A percentile compares a stretch with the other conserved stretches of the same genome.
Evolutionary conservation across 1,140 invertebrate genomes (phyloP).

Genomic region (Orius insidiosus): DNA sequence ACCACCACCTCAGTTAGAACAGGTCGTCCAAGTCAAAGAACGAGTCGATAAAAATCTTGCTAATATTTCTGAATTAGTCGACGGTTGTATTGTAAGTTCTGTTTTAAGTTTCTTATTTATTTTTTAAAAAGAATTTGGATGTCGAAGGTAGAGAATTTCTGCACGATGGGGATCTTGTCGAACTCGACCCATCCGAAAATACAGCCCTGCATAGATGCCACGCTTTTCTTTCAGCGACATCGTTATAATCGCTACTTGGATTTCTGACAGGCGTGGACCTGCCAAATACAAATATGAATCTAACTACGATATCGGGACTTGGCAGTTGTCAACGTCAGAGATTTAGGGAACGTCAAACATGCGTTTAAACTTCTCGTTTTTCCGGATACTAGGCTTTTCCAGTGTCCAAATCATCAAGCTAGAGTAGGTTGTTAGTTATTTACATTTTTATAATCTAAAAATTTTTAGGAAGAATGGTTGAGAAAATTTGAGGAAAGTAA

Average conservation of each 20-base stretch:
- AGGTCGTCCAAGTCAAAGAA: too few relatives aligned
- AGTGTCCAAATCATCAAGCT: slow-evolving; percentile 65
- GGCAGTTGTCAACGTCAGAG: slow-evolving; percentile 88
- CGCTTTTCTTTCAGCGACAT: slow-evolving; percentile 78
- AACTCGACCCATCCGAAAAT: slow-evolving; percentile 75
- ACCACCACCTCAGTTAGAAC: background rate
- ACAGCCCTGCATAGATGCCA: slow-evolving; percentile 71
- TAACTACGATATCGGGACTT: slow-evolving; percentile 79
- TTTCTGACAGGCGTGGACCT: slow-evolving; percentile 54
- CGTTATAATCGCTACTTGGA: slow-evolving; percentile 56
- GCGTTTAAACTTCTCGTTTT: slow-evolving; percentile 89
- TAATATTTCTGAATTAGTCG: too few relatives aligned
- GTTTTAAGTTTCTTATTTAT: too few relatives aligned
- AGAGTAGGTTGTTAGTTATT: slow-evolving; percentile 39
- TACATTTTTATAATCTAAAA: too few relatives aligned
- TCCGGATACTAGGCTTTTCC: slow-evolving; percentile 82
- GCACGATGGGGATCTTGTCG: slow-evolving; percentile 77
- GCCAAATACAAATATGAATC: slow-evolving; percentile 79
- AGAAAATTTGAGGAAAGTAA: slow-evolving; percentile 85
- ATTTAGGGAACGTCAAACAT: slow-evolving; percentile 75
- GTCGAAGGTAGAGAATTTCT: slow-evolving; percentile 57
- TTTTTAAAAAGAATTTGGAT: too few relatives aligned
- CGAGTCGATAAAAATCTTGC: too few relatives aligned
- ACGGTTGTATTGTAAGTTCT: too few relatives aligned
- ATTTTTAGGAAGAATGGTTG: slow-evolving; percentile 90